Percentiles rank a stretch among this genome's conserved stretches.
These are phyloP conservation scores for Oryctes rhinoceros DNA, from an alignment of 1,140 invertebrate species.

Conservation along the genomic window DNA sequence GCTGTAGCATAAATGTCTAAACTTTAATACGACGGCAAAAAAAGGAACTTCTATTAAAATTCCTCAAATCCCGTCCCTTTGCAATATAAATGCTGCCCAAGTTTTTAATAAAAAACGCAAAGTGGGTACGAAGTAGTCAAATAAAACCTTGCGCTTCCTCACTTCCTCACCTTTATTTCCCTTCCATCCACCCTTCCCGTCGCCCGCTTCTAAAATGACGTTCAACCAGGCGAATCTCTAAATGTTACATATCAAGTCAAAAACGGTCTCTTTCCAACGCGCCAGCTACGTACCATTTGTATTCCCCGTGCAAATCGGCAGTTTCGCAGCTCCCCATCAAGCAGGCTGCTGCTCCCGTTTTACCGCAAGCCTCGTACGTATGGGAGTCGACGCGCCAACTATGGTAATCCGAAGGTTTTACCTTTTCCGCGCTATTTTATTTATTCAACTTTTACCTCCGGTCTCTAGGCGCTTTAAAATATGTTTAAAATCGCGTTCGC, in stretches of 20 bases:
- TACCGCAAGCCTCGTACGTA: background rate
- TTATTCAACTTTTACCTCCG: background rate
- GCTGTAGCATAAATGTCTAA: too few relatives aligned
- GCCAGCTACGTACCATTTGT: background rate
- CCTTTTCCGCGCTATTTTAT: background rate
- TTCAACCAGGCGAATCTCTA: background rate
- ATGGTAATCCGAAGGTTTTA: background rate
- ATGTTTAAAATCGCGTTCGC: background rate
- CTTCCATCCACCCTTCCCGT: background rate
- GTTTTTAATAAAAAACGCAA: conserved; percentile 4
- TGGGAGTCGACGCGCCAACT: too few relatives aligned
- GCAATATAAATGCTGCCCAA: background rate
- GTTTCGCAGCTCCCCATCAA: background rate
- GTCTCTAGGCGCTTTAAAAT: background rate
- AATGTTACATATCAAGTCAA: background rate
- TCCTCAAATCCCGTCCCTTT: too few relatives aligned
- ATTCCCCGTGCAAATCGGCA: background rate
- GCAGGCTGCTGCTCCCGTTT: background rate
- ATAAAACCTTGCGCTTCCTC: background rate
- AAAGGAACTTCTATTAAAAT: too few relatives aligned
- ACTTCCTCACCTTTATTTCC: background rate
- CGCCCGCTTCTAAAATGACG: background rate
- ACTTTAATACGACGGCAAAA: too few relatives aligned
- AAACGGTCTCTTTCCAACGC: background rate
- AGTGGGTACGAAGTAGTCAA: background rate